Evolutionary conservation across 1,140 invertebrate species (phyloP), one percentile per base, ranked within the genome.

Genomic region (Dendrolimus kikuchii): DNA sequence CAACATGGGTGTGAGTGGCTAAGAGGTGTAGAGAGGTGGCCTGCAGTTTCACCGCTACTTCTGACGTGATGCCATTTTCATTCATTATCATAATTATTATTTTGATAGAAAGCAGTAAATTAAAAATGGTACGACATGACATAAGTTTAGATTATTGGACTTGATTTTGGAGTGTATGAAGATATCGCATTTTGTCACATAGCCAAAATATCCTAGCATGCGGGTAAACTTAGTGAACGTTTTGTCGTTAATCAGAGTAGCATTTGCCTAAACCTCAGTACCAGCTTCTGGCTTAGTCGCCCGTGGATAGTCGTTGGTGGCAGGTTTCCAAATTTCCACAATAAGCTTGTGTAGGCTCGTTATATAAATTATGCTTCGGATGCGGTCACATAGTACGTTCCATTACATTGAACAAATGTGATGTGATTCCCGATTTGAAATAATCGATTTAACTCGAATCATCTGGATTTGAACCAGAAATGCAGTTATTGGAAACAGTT

Each of bases 321-420:
- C 62, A 64, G 49, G 41, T 54, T 64, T 64, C 65, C 65, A 71
- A 71, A 51, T 57, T 42, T 8, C 52, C 42, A 65, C 65, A 66
- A 68, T 60, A 53, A 49, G 38, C 50, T 41, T 56, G 52, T 53
- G 47, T 57, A 45, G 51, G 59, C 57, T 59, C 60, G 65, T 62
- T 57, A 62, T 64, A 71, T 69, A 66, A 69, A 62, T 66, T 66
- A 66, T 62, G 59, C 47, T 52, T 40, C 59, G 57, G 61, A 62
- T 57, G 61, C 61, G 56, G 59, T 59, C 50, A 40, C 60, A 69
- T 57, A 71, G 68, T 71, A 63, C 62, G 62, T 71, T 68, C 62
- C 65, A 71, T 68, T 68, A 71, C 62, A 69, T 58, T 64, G 62
- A 62, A 52, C 65, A 68, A 64, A 61, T 55, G 59, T 47, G 57